Conservation (phyloP, 2,888 invertebrate genomes). For the Chrysolina haemoptera region DNA sequence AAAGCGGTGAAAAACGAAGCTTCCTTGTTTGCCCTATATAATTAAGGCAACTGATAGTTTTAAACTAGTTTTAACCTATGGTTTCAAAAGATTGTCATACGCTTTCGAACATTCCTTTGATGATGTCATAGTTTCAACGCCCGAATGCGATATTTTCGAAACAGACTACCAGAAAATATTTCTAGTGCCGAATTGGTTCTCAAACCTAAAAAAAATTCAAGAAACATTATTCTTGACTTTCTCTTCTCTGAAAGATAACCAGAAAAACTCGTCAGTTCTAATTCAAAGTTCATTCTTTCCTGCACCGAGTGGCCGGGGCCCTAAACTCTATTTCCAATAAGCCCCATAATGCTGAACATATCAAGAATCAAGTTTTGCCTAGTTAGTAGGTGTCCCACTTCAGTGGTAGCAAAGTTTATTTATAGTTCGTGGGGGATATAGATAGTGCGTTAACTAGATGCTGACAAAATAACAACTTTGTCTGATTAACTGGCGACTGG, state of each 20-base stretch:
- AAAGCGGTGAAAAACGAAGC: constrained; percentile 69
- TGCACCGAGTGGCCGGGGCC: background rate
- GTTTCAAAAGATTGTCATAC: too few species aligned
- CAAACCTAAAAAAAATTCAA: too few species aligned
- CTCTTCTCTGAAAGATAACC: too few species aligned
- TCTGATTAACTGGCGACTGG: constrained; percentile 66
- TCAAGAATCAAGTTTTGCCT: constrained; percentile 26
- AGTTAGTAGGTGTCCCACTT: constrained; percentile 29
- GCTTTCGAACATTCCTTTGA: too few species aligned
- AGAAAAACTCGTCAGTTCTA: background rate
- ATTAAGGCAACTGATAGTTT: too few species aligned
- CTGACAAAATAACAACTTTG: constrained; percentile 66
- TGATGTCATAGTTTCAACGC: too few species aligned
- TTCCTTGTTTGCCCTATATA: constrained; percentile 63
- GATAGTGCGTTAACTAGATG: constrained; percentile 65
- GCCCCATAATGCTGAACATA: constrained; percentile 2
- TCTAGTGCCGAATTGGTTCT: too few species aligned
- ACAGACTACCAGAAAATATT: too few species aligned
- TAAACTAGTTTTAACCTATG: too few species aligned
- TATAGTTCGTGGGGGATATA: constrained; percentile 59
- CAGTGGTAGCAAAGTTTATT: constrained; percentile 38
- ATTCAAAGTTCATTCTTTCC: background rate
- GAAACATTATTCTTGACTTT: too few species aligned
- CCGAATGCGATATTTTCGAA: too few species aligned
- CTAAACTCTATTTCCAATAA: constrained; percentile 2